phyloP scores from a whole-genome alignment of 2,113 vertebrate species.

The Gasterosteus aculeatus region DNA sequence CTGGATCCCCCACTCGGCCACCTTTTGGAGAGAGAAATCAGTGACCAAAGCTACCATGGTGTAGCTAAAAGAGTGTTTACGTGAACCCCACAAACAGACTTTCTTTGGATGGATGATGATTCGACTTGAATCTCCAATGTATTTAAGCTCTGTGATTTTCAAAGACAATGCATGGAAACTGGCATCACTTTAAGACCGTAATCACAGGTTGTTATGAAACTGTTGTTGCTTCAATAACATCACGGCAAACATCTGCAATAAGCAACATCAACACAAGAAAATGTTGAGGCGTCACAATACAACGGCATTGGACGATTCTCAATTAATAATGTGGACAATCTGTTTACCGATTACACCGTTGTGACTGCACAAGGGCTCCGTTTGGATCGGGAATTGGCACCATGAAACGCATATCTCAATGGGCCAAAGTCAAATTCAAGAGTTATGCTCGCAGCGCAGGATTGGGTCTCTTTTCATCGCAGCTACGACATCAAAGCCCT shows the following conservation, averaged over 20 bases:
- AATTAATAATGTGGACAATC: neutral
- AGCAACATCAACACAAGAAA: neutral
- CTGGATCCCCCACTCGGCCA: constrained; percentile 95
- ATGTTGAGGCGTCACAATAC: neutral
- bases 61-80: constrained; percentile 16
- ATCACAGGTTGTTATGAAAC: constrained; percentile 38
- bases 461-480: constrained; percentile 34
- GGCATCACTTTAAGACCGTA: constrained; percentile 51
- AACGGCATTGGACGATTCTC: neutral
- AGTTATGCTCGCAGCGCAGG: constrained; percentile 27
- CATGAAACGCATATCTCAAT: constrained; percentile 12
- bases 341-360: constrained; percentile 30
- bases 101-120: constrained; percentile 40
- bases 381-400: constrained; percentile 3
- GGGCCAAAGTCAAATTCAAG: constrained; percentile 16
- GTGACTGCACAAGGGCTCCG: neutral
- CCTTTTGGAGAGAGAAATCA: constrained; percentile 75
- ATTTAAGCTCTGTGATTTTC: constrained; percentile 45
- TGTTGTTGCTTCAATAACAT: constrained; percentile 37
- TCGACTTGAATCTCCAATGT: constrained; percentile 26
- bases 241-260: constrained; percentile 16
- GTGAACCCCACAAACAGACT: constrained; percentile 1
- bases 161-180: constrained; percentile 53
- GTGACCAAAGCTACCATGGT: neutral
- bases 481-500: constrained; percentile 67